Base-by-base conservation (phyloP, 2,797 vertebrate species). In the Microctenopoma lineatum region DNA sequence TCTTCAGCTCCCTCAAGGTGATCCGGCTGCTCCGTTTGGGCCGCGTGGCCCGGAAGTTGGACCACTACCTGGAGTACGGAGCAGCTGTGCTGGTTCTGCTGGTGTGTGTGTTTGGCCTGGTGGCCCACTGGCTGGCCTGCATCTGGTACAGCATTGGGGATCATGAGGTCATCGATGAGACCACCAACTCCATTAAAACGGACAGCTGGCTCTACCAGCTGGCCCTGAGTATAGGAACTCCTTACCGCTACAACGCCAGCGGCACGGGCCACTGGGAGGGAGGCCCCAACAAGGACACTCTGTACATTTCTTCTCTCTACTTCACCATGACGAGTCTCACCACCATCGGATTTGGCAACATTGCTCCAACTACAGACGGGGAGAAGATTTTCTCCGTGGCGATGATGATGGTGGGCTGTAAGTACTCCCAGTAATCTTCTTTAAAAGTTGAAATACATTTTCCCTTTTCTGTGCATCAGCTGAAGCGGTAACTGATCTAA, bases 271-370 rank as follows among this genome's bases (percentile, higher is more conserved):
- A 94, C 65, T 98, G 97, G 97, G 97, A 99, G 84, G 97, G 97
- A 4, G 97, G 97, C 45, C 97, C 97, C 73, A 96, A 95, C 84
- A 99, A 98, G 89, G 95, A 98, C 87, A 97, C 97, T 0, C 91
- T 99, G 84, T 99, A 99, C 70, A 97, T 99, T 83, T 97, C 97
- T 16, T 99, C 97, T 1, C 96, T 99, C 67, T 99, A 99, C 91
- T 99, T 99, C 95, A 99, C 97, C 94, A 99, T 99, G 97, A 99
- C 97, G 75, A 98, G 97, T 92, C 96, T 99, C 92, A 99, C 97
- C 77, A 99, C 97, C 12, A 99, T 99, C 72, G 97, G 97, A 72
- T 99, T 99, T 80, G 97, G 97, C 70, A 99, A 99, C 91, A 99
- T 99, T 56, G 97, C 97, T 59, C 97, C 97, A 1, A 97, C 96